Conservation (phyloP, 2,888 invertebrate species). For the Drosophila melanosoma region DNA sequence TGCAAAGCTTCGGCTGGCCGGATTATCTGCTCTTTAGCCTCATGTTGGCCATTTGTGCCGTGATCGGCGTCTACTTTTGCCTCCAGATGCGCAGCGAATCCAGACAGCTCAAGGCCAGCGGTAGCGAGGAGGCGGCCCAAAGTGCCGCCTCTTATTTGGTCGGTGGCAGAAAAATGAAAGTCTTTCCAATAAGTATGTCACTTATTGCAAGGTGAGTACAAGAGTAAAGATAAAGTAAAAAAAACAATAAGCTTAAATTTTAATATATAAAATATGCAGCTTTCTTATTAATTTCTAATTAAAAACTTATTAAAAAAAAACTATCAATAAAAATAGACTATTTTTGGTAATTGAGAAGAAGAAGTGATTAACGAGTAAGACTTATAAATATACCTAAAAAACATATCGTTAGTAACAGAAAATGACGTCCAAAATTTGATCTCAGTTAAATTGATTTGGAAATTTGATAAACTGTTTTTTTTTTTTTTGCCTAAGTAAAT, state of each 20-base stretch:
- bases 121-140: conserved; percentile 85
- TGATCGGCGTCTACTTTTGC: conserved; percentile 93
- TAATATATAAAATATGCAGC: too few relatives aligned
- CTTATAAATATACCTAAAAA: too few relatives aligned
- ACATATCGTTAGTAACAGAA: too few relatives aligned
- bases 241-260: neutral
- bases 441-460: neutral
- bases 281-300: too few relatives aligned
- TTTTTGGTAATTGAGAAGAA: too few relatives aligned
- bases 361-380: too few relatives aligned
- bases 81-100: conserved; percentile 86
- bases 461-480: neutral
- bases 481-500: neutral
- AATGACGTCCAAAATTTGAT: too few relatives aligned
- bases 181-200: conserved; percentile 90
- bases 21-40: conserved; percentile 92
- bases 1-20: conserved; percentile 89
- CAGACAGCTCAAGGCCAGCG: conserved; percentile 82
- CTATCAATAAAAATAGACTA: too few relatives aligned
- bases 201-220: conserved; percentile 88
- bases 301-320: too few relatives aligned
- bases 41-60: conserved; percentile 91
- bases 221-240: too few relatives aligned
- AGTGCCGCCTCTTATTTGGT: conserved; percentile 86
- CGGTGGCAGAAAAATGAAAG: conserved; percentile 89